Evolutionary conservation across 1,140 invertebrate species (phyloP), one percentile per base, ranked within the genome.

Genomic region (Sipha flava): DNA sequence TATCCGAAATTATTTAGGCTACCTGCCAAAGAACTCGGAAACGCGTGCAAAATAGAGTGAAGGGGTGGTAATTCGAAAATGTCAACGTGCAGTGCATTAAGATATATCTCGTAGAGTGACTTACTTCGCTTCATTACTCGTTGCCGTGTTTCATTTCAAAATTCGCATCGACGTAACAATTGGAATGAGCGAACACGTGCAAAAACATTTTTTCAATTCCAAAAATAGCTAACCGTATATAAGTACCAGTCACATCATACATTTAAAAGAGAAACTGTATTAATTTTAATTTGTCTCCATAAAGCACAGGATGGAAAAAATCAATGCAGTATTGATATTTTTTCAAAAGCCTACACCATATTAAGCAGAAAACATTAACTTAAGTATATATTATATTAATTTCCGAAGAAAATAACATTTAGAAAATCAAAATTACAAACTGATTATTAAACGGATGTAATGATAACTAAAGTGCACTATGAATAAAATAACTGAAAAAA

Each of bases 1-100:
- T 75, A 75, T 75, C 68, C 68, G 43, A 75, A 75, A 75, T 75
- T 75, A 49, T 75, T 75, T 75, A 75, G 72, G 72, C 72, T 52
- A 75, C 47, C 47, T 75, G 72, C 72, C 72, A 75, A 75, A 75
- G 45, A 21, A 54, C 47, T 75, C 45, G 7, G 47, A 75, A 52
- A 54, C n/a, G 72, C 21, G 26, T 23, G 31, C 72, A 75, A 75
- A 34, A 75, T 52, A 54, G 47, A 75, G 45, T 37, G 72, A 75
- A 75, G 31, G 31, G 49, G 31, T 57, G 72, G 72, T 54, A 75
- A 52, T 75, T 75, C 31, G 40, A 52, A 75, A 52, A 52, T 75
- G 72, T 75, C 72, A 75, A 75, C 47, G 72, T 21, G 2, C 72
- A 23, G 45, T 75, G 47, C 47, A 52, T 52, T 75, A 54, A 75